Evolutionary conservation across 2,888 invertebrate genomes (phyloP), one percentile per base, ranked within the genome.

Genomic region (Eupithecia dodoneata): DNA sequence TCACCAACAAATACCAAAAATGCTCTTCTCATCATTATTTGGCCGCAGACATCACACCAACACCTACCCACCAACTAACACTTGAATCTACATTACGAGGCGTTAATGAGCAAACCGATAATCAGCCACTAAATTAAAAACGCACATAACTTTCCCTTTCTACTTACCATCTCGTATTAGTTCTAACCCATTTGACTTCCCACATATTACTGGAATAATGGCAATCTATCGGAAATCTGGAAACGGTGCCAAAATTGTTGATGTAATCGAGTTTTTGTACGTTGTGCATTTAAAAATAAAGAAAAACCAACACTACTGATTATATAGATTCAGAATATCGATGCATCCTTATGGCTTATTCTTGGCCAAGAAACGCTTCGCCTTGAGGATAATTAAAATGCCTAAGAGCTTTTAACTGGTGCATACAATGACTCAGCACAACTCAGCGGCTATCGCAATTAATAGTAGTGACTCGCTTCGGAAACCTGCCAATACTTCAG

Each of bases 161-260:
- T 81, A 82, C 82, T 66, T 83, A 80, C 79, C 78, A 63, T 83
- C 83, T 83, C 79, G 83, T 75, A 77, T 76, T 74, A 42, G 9
- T 15, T 66, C 13, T 42, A 66, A 13, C 42, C 15, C 47, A 30
- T 70, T 87, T 83, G 74, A 66, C 83, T 85, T 81, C 84, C 86
- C 85, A 86, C 86, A 87, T 87, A 88, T 85, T 89, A 72, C 72
- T 45, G 90, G 91, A 90, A 47, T 15, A 18, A 59, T 59, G 10
- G 30, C 0, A 30, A 63, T 66, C 15, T 59, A 59, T 66, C 42
- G 42, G 42, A 66, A 59, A 42, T 42, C 13, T 41, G 41, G 66
- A 15, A 15, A 42, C 42, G 41, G 83, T 86, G 87, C 87, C 87
- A 87, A 88, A 83, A 10, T 66, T 3, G n/a, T 9, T 18, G n/a